These are phyloP conservation scores for Papilio protenor DNA, from an alignment of 2,888 invertebrate species.

Conservation along the genomic window DNA sequence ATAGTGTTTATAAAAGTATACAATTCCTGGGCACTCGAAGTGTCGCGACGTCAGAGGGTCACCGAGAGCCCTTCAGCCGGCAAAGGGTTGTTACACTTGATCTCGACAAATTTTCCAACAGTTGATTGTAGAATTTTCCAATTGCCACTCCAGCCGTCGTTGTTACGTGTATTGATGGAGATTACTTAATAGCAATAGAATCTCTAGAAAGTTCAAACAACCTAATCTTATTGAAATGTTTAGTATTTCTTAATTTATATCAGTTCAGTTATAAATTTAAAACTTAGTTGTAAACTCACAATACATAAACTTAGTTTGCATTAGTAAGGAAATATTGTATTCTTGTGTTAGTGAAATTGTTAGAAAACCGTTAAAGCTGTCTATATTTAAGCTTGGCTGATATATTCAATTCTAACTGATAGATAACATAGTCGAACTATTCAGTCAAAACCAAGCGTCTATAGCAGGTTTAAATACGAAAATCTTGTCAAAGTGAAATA, in stretches of 20 bases:
- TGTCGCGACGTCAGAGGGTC: conserved; percentile 60
- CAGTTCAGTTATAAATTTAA: too few relatives aligned
- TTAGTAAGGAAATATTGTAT: too few relatives aligned
- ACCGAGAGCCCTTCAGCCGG: conserved; percentile 55
- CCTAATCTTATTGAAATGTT: background rate
- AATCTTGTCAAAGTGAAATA: too few relatives aligned
- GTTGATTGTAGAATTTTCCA: conserved; percentile 78
- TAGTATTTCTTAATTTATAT: background rate
- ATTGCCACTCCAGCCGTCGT: conserved; percentile 61
- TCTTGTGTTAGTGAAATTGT: too few relatives aligned
- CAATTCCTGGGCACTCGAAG: conserved; percentile 50
- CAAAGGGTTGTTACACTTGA: conserved; percentile 79
- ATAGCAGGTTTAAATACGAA: too few relatives aligned
- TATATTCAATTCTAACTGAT: too few relatives aligned
- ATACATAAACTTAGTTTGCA: too few relatives aligned
- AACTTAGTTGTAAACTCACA: too few relatives aligned
- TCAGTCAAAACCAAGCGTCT: too few relatives aligned
- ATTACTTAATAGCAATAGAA: conserved; percentile 44
- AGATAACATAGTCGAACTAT: too few relatives aligned
- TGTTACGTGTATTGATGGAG: conserved; percentile 57
- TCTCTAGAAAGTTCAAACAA: background rate
- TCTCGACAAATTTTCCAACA: conserved; percentile 70
- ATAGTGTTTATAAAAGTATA: conserved; percentile 38
- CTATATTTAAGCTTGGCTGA: too few relatives aligned
- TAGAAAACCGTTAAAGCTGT: too few relatives aligned